These are phyloP conservation scores for Microtus ochrogaster DNA, from an alignment of 2,113 vertebrate species.

Conservation along the genomic window DNA sequence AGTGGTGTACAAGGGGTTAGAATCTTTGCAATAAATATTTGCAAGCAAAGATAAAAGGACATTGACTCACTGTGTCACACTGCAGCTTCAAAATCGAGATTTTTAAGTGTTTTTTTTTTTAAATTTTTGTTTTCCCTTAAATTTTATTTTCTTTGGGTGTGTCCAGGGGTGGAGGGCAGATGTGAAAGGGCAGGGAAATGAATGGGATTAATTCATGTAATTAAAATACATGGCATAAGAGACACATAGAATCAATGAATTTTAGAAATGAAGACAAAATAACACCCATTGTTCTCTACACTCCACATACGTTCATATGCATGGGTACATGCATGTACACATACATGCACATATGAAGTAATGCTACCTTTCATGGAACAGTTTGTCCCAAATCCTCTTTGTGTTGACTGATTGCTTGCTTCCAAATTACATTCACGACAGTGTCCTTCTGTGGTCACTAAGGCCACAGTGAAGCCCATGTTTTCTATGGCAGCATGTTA, in stretches of 20 bases:
- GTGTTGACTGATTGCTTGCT: not conserved
- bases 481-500: not conserved
- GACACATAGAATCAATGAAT: not conserved
- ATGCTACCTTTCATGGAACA: not conserved
- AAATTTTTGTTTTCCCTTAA: not conserved
- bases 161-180: not conserved
- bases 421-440: slow-evolving; percentile 30
- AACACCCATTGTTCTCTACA: not conserved
- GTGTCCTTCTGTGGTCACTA: slow-evolving; percentile 43
- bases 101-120: not conserved
- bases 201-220: not conserved
- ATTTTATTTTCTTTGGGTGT: not conserved
- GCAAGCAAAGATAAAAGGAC: not conserved
- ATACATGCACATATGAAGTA: not conserved
- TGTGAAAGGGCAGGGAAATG: not conserved
- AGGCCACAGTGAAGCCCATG: not conserved
- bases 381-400: slow-evolving; percentile 25
- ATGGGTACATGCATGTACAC: not conserved
- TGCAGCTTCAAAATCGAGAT: not conserved
- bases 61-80: not conserved
- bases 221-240: not conserved
- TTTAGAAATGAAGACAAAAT: not conserved
- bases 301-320: not conserved
- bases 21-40: not conserved
- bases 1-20: not conserved